A percentile compares a stretch with the other conserved stretches of the same genome.
Conservation (phyloP, 2,888 invertebrate genomes). For the Byasa hedistus region DNA sequence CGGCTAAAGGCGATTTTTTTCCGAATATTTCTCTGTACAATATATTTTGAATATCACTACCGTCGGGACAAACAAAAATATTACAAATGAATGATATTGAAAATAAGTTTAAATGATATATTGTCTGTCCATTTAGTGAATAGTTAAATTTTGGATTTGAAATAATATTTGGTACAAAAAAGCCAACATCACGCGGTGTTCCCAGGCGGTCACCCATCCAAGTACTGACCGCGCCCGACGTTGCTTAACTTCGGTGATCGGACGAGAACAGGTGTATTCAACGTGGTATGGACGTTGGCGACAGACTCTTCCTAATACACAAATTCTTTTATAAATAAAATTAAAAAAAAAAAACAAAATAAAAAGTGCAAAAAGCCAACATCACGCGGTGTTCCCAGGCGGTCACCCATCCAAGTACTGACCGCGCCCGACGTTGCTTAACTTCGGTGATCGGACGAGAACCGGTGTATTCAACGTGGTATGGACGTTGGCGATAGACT, state of each 20-base stretch:
- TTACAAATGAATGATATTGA: too few relatives aligned
- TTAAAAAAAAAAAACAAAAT: too few relatives aligned
- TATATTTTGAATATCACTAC: too few relatives aligned
- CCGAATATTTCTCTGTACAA: too few relatives aligned
- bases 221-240: not conserved
- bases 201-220: constrained; percentile 44
- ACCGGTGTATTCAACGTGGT: constrained; percentile 49
- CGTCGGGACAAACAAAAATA: too few relatives aligned
- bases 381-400: constrained; percentile 42
- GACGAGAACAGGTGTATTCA: constrained; percentile 50
- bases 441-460: constrained; percentile 50
- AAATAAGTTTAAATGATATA: too few relatives aligned
- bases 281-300: constrained; percentile 48
- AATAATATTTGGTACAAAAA: too few relatives aligned
- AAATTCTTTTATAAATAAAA: too few relatives aligned
- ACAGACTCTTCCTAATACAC: constrained; percentile 1
- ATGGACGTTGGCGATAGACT: constrained; percentile 47
- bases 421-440: constrained; percentile 35
- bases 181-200: constrained; percentile 49
- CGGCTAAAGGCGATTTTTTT: not conserved
- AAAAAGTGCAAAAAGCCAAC: constrained; percentile 41
- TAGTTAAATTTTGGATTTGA: too few relatives aligned
- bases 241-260: constrained; percentile 44
- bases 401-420: constrained; percentile 45
- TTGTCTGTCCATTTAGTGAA: too few relatives aligned